Evolutionary conservation across 2,113 vertebrate genomes (phyloP).

Genomic region (Aramus guarauna): DNA sequence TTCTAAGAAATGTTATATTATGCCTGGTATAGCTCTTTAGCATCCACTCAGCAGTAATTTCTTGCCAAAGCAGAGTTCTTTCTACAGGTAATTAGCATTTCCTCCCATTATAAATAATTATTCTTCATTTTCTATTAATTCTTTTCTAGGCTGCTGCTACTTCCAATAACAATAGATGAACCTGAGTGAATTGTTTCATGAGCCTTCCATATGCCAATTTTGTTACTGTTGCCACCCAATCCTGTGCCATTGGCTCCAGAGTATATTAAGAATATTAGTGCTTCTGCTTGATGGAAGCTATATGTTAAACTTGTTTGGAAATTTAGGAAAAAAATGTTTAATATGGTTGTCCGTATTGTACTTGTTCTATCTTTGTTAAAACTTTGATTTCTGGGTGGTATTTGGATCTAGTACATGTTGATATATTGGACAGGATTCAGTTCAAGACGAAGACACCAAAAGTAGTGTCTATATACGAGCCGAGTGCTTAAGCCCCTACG

Average conservation of each 20-base stretch:
- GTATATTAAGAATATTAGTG: background rate
- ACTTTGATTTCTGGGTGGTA: background rate
- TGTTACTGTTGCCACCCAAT: background rate
- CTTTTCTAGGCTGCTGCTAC: background rate
- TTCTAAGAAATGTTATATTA: constrained; percentile 37
- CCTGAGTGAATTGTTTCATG: background rate
- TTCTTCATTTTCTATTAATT: constrained; percentile 31
- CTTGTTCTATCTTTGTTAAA: background rate
- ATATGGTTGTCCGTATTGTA: background rate
- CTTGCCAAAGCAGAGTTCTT: background rate
- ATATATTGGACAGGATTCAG: background rate
- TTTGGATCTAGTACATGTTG: background rate
- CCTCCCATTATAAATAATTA: constrained; percentile 37
- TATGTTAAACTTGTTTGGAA: background rate
- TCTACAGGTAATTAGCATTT: constrained; percentile 25
- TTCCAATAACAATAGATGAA: background rate
- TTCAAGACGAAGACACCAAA: background rate
- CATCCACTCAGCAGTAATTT: background rate
- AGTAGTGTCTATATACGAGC: background rate
- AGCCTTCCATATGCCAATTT: background rate
- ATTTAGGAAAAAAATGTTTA: background rate
- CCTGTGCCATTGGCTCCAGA: background rate
- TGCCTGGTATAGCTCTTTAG: background rate
- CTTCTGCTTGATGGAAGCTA: background rate
- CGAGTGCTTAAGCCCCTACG: background rate